Evolutionary conservation across 1,140 invertebrate species (phyloP), one percentile per base, ranked within the genome.

Genomic region (Aphis craccivora): DNA sequence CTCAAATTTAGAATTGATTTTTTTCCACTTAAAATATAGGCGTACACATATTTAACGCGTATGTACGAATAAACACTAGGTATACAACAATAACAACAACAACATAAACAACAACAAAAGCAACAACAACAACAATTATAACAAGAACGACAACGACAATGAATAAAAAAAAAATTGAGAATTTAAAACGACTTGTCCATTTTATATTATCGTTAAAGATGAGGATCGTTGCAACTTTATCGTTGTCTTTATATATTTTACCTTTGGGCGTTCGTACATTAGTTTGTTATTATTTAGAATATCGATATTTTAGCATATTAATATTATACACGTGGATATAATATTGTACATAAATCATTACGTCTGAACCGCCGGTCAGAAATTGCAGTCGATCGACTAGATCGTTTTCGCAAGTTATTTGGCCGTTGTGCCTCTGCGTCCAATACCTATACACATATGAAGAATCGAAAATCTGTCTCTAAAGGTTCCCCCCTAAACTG

Each of bases 1-100:
- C 53, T 60, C 53, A 90, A 90, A 90, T 90, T 90, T 90, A 90
- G 88, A 90, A 90, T 90, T 40, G 43, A 76, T 60, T 90, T 90
- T 51, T 60, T 84, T 84, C 22, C 37, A 25, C 88, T 60, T 60
- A 60, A 60, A 40, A 43, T 60, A 90, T 2, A 60, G 37, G 83
- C 22, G 37, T 40, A 51, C 11, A 53, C 23, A 89, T 18, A 23
- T 48, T 87, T 43, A 2, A 2, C 30, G 43, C 43, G 43, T 5
- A n/a, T 87, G n/a, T 48, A 48, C 37, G 40, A 25, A 87, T 37
- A 87, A 87, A 87, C 45, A 87, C 30, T 87, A 87, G 18, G 23
- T 51, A 87, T 37, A 83, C 60, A 76, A 76, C 14, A 76, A 76
- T 76, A 76, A 60, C 55, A 60, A 3, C 60, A 67, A 4, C 30